Conservation (phyloP, 2,797 vertebrate species). For the Tenualosa ilisha region DNA sequence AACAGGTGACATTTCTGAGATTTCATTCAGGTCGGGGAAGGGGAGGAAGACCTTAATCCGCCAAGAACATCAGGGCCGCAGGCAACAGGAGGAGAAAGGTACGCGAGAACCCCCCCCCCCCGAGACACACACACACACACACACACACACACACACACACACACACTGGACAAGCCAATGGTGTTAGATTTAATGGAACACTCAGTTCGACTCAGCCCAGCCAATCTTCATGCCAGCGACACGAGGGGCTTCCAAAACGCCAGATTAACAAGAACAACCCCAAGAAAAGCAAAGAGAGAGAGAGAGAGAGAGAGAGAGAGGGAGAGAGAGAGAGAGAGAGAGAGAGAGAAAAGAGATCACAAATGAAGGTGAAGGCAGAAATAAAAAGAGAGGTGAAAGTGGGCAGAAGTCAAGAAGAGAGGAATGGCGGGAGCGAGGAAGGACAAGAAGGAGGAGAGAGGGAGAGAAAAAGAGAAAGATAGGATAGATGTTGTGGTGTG, state of each 20-base stretch:
- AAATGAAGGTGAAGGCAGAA: not conserved
- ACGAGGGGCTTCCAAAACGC: conserved; percentile 55
- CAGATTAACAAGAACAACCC: conserved; percentile 49
- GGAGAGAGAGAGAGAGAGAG: not conserved
- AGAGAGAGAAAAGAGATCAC: conserved; percentile 9
- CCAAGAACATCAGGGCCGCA: conserved; percentile 59
- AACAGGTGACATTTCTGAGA: conserved; percentile 65
- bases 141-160: too few relatives aligned
- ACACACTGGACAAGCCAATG: not conserved
- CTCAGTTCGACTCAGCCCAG: conserved; percentile 55
- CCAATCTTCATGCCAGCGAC: conserved; percentile 55
- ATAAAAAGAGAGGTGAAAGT: not conserved
- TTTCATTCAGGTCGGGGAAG: conserved; percentile 53
- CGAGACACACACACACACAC: too few relatives aligned
- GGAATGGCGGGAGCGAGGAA: not conserved
- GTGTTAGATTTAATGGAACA: conserved; percentile 64
- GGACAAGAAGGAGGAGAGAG: not conserved
- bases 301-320: conserved; percentile 4
- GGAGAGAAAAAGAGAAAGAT: not conserved
- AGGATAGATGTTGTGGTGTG: not conserved
- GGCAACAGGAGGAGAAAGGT: conserved; percentile 49
- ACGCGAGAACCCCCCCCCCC: too few relatives aligned
- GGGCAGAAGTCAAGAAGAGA: not conserved
- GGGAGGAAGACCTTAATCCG: conserved; percentile 48
- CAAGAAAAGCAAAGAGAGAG: conserved; percentile 34